Base-by-base conservation (phyloP, 2,888 invertebrate species). In the Mythimna impura region DNA sequence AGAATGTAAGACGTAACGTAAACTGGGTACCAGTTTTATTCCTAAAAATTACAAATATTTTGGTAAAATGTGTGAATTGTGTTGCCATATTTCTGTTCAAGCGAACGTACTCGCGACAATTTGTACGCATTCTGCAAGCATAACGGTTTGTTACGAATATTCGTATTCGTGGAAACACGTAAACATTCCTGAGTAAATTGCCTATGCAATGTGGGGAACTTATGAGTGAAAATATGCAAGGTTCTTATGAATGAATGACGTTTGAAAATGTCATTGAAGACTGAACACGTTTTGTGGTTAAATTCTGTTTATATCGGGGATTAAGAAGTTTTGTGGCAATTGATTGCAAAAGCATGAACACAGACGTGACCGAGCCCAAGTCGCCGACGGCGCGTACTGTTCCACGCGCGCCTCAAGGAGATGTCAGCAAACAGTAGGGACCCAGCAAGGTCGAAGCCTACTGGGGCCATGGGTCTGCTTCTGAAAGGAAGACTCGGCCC, bases 171-270 rank as follows among this genome's bases (percentile, higher is more conserved):
- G 20, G 6, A 25, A 58, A 60, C 8, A 20, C 20, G 34, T 20
- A 2, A 61, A 55, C 20, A 54, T 50, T 55, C 20, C 47, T 6
- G 3, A 61, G 22, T 17, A 50, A 55, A 78, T 55, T 40, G 22
- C 7, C 3, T 55, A 50, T 68, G 6, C 7, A 20, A 3, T 47
- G 12, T 68, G 36, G 8, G 12, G 12, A 74, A 55, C 25, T 74
- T 54, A 61, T 36, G 54, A 25, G 12, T 10, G 6, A 54, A 66
- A 55, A n/a, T 74, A 61, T 69, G 30, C 47, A 50, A 47, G n/a
- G 17, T 47, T 34, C 8, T 25, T 36, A 14, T 54, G 34, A 58
- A 52, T 58, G 4, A 57, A 57, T 30, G 17, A 12, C 25, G 9
- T 22, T 67, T 67, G 6, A 34, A 34, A 43, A 68, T 60, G 0